Percentiles rank a stretch among this genome's conserved stretches.
These are phyloP conservation scores for Scytalopus superciliaris DNA, from an alignment of 2,113 vertebrate genomes.

Conservation along the genomic window DNA sequence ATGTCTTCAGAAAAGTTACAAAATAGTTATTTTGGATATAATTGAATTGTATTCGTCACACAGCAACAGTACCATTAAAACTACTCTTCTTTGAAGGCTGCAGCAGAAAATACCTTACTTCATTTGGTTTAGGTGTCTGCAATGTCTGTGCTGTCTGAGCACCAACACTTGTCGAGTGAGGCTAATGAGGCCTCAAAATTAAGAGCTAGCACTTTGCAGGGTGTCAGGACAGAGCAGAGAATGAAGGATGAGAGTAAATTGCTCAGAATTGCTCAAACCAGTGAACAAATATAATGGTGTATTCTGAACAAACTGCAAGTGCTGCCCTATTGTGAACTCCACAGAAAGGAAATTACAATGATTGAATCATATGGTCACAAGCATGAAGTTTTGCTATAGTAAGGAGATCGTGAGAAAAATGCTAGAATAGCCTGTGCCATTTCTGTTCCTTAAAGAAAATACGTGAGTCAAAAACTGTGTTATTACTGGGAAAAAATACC, in stretches of 20 bases:
- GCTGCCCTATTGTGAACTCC: not conserved
- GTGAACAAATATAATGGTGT: not conserved
- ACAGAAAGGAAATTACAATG: conserved; percentile 6
- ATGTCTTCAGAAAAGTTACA: not conserved
- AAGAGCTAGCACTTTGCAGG: not conserved
- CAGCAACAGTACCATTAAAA: not conserved
- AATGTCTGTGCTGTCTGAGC: not conserved
- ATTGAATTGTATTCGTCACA: not conserved
- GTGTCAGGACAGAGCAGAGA: not conserved
- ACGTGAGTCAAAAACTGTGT: not conserved
- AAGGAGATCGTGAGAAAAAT: not conserved
- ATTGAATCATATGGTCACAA: not conserved
- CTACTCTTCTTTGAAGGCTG: not conserved
- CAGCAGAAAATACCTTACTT: not conserved
- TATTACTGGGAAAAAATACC: not conserved
- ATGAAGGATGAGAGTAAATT: not conserved
- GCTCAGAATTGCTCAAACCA: not conserved
- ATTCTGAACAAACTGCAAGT: not conserved
- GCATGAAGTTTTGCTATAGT: not conserved
- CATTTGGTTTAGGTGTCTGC: not conserved
- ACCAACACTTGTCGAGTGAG: not conserved
- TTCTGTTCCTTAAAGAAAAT: not conserved
- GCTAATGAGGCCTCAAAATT: conserved; percentile 28
- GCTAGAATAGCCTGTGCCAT: not conserved
- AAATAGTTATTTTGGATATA: not conserved